These are phyloP conservation scores for Metaphire vulgaris DNA, from an alignment of 1,140 invertebrate genomes.

Conservation along the genomic window DNA sequence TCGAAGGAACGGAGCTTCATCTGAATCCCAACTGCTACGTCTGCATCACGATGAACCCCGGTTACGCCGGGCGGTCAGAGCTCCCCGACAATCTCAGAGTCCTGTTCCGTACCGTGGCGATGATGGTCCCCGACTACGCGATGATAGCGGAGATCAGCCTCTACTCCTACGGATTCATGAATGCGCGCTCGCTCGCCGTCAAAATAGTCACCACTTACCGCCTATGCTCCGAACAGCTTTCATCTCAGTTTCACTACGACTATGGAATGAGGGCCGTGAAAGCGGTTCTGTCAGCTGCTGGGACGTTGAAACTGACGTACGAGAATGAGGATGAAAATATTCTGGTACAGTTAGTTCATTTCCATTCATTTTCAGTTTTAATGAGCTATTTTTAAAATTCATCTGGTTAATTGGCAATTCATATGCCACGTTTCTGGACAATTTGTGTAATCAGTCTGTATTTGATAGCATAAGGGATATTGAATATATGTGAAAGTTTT, in stretches of 20 bases:
- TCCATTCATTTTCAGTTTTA: too few species aligned
- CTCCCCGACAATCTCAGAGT: slow-evolving; percentile 53
- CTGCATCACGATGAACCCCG: slow-evolving; percentile 54
- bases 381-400: too few species aligned
- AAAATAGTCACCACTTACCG: slow-evolving; percentile 53
- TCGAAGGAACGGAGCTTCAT: slow-evolving; percentile 51
- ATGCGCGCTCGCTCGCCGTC: slow-evolving; percentile 48
- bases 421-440: too few species aligned
- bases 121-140: slow-evolving; percentile 53
- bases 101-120: slow-evolving; percentile 47
- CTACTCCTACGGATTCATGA: slow-evolving; percentile 52
- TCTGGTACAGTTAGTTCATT: slow-evolving; percentile 34
- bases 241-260: slow-evolving; percentile 53
- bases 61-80: slow-evolving; percentile 53
- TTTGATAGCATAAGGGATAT: too few species aligned
- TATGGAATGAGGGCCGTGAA: slow-evolving; percentile 54
- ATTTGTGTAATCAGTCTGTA: too few species aligned
- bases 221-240: slow-evolving; percentile 52
- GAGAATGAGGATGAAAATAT: slow-evolving; percentile 51
- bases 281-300: slow-evolving; percentile 51
- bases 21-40: slow-evolving; percentile 53
- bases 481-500: too few species aligned
- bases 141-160: slow-evolving; percentile 54
- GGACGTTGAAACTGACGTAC: slow-evolving; percentile 51
- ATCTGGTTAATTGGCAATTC: too few species aligned